These are phyloP conservation scores for Lathronympha strigana DNA, from an alignment of 2,888 invertebrate genomes.

Conservation along the genomic window DNA sequence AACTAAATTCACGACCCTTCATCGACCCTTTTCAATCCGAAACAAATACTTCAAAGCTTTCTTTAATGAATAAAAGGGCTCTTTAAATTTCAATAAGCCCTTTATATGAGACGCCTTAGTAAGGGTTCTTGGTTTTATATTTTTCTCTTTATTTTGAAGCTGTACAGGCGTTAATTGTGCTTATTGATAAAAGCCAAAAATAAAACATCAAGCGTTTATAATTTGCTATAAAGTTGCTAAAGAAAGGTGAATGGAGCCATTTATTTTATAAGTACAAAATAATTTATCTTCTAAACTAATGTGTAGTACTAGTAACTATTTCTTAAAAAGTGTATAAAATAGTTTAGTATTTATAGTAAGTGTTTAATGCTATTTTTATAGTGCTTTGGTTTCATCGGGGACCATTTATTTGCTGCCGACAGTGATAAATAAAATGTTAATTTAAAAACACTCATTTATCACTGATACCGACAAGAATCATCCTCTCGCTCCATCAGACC, in stretches of 20 bases:
- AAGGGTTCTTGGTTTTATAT: slow-evolving; percentile 25
- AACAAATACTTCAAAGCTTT: slow-evolving; percentile 55
- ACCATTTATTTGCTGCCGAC: slow-evolving; percentile 64
- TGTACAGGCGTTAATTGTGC: slow-evolving; percentile 31
- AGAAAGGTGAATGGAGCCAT: slow-evolving; percentile 19
- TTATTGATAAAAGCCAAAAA: slow-evolving; percentile 17
- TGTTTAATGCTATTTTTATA: slow-evolving; percentile 53
- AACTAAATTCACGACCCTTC: slow-evolving; percentile 57
- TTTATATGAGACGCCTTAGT: slow-evolving; percentile 31
- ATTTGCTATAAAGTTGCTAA: slow-evolving; percentile 25
- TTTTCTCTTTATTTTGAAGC: slow-evolving; percentile 37
- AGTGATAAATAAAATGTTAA: slow-evolving; percentile 58
- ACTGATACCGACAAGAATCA: slow-evolving; percentile 65
- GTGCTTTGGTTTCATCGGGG: slow-evolving; percentile 81
- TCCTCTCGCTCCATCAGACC: slow-evolving; percentile 72
- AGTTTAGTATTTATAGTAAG: slow-evolving; percentile 47
- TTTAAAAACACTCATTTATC: slow-evolving; percentile 57
- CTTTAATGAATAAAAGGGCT: slow-evolving; percentile 49
- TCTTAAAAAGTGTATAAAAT: slow-evolving; percentile 48
- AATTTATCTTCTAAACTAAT: slow-evolving; percentile 35
- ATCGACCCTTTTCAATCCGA: slow-evolving; percentile 59
- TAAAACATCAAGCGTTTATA: slow-evolving; percentile 31
- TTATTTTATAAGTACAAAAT: slow-evolving; percentile 18
- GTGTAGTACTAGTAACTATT: slow-evolving; percentile 41
- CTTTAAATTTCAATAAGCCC: slow-evolving; percentile 40